Evolutionary conservation across 2,797 vertebrate genomes (phyloP), one percentile per base, ranked within the genome.

Genomic region (Percopsis omiscomaycus): DNA sequence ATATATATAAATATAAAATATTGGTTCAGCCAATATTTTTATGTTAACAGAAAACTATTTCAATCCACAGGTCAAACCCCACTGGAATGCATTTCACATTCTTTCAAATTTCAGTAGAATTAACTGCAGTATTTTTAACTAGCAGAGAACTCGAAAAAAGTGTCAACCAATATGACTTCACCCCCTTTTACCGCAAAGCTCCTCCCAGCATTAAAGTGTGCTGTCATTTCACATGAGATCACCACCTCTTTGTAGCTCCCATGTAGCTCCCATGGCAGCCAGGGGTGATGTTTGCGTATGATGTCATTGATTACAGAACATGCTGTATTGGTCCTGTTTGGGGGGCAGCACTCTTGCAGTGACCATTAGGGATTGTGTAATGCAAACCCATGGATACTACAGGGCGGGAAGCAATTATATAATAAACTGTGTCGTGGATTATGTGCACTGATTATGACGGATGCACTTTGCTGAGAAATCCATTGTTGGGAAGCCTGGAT

Each of bases 281-380:
- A 64, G 74, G 66, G 59, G 2, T 74, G 81, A 81, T 69, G 78
- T 69, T 70, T 10, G 44, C 44, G 68, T 62, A 89, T 90, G 85
- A 90, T 87, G 87, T 89, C 89, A 91, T 75, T 71, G 78, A 84
- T 76, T 73, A 71, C 46, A 61, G 71, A 61, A 8, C 66, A 78
- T 84, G 77, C 73, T 83, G 85, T 80, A 85, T 59, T 73, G 72
- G 68, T 66, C 77, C 82, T 88, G 80, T 77, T 80, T 42, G 80
- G 85, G 85, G 88, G 81, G 79, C 62, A 0, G 66, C 49, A 66
- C 68, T 83, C 87, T 84, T 83, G 67, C 75, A 69, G 82, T 54
- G 88, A 64, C 85, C 71, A 83, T 88, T 76, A 83, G 58, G 54
- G 52, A 59, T 59, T 44, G 48, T 80, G 83, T 89, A 89, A 91